Evolutionary conservation across 2,113 vertebrate genomes (phyloP).

Genomic region (Zeus faber): DNA sequence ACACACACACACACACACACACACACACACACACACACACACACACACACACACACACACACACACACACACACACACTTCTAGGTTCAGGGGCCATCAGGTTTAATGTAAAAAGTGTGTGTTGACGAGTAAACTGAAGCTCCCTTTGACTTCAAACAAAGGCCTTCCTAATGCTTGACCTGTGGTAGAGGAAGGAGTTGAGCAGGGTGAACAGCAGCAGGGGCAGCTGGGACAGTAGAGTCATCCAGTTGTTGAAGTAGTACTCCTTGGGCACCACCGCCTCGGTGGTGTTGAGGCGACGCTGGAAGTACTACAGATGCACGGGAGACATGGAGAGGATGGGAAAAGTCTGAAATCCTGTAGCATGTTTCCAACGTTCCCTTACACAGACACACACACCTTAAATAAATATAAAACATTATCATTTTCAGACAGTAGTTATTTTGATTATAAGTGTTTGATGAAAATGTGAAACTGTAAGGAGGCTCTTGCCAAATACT

Average conservation of each 20-base stretch:
- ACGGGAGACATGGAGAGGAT: neutral
- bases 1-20: too few relatives aligned
- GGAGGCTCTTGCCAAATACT: too few relatives aligned
- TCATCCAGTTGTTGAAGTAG: conserved; percentile 90
- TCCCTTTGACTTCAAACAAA: neutral
- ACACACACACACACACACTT: too few relatives aligned
- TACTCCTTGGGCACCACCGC: conserved; percentile 57
- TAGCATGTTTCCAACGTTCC: too few relatives aligned
- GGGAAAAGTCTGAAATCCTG: neutral
- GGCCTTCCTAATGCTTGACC: conserved; percentile 64
- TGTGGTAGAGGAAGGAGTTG: conserved; percentile 86
- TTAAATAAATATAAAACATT: too few relatives aligned
- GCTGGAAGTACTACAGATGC: conserved; percentile 81
- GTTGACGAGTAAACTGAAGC: neutral
- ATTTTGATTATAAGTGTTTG: too few relatives aligned
- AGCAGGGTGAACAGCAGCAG: conserved; percentile 86
- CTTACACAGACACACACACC: too few relatives aligned
- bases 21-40: too few relatives aligned
- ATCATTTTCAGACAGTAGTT: too few relatives aligned
- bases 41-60: too few relatives aligned
- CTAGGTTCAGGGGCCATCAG: too few relatives aligned
- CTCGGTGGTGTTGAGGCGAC: conserved; percentile 63
- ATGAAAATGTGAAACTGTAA: too few relatives aligned
- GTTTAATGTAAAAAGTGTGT: neutral
- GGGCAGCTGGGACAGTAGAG: conserved; percentile 86